Evolutionary conservation across 2,797 vertebrate genomes (phyloP).

Genomic region (Argya squamiceps): DNA sequence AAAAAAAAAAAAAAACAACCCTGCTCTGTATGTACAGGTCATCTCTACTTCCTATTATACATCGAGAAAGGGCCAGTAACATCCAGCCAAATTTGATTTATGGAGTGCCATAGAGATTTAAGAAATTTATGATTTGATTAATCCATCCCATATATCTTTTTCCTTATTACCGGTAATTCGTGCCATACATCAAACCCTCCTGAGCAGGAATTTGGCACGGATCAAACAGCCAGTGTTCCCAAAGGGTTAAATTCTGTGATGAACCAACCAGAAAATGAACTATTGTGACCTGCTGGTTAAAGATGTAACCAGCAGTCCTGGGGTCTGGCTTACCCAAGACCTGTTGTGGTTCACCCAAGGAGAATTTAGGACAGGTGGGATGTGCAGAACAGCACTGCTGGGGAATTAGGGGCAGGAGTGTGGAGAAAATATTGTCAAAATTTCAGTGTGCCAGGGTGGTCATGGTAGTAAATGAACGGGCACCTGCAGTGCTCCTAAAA

Average conservation of each 20-base stretch:
- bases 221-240: background rate
- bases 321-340: background rate
- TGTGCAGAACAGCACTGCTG: background rate
- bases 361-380: background rate
- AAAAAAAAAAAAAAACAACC: background rate
- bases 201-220: conserved; percentile 17
- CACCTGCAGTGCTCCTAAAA: background rate
- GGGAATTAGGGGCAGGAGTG: background rate
- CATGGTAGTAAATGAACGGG: background rate
- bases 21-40: background rate
- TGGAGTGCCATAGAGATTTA: conserved; percentile 21
- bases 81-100: conserved; percentile 29
- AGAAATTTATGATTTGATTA: conserved; percentile 69
- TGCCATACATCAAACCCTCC: conserved; percentile 4
- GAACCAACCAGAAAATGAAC: background rate
- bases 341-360: conserved; percentile 27
- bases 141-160: conserved; percentile 59
- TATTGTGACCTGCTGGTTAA: conserved; percentile 20
- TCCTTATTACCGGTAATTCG: conserved; percentile 53
- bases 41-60: background rate
- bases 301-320: background rate
- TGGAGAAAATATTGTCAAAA: background rate
- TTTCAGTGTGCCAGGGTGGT: background rate
- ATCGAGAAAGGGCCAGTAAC: conserved; percentile 5
- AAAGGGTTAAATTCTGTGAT: conserved; percentile 50